Evolutionary conservation across 2,888 invertebrate species (phyloP).

Genomic region (Cetonia aurata): DNA sequence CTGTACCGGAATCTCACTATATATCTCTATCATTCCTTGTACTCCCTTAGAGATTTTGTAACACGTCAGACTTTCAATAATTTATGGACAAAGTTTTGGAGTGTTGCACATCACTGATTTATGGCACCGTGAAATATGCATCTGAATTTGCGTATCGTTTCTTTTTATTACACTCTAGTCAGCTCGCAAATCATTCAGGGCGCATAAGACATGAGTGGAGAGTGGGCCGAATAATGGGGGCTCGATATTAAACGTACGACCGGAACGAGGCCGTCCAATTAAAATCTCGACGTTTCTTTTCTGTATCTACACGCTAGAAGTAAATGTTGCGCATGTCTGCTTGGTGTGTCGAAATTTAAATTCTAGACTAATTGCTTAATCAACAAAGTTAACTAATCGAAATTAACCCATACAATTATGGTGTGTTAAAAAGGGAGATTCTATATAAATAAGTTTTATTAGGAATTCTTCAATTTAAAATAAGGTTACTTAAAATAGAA

Average conservation of each 20-base stretch:
- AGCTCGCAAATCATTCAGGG: conserved; percentile 63
- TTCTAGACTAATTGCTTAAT: no score
- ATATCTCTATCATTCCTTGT: conserved; percentile 37
- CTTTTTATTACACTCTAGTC: conserved; percentile 65
- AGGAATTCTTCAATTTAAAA: no score
- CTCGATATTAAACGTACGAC: conserved; percentile 25
- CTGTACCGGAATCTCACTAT: conserved; percentile 36
- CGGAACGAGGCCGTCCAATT: conserved; percentile 18
- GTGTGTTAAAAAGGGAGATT: no score
- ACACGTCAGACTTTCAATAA: conserved; percentile 42
- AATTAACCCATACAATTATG: no score
- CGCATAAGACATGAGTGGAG: conserved; percentile 48
- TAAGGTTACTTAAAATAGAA: no score
- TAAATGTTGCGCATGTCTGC: no score
- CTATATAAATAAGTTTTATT: no score
- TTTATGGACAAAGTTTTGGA: conserved; percentile 59
- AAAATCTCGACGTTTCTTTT: conserved; percentile 1
- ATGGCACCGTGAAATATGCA: conserved; percentile 66
- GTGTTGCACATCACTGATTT: conserved; percentile 64
- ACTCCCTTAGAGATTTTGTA: conserved; percentile 39
- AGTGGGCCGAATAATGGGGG: conserved; percentile 32
- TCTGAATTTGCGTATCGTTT: conserved; percentile 66
- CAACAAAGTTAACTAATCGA: no score
- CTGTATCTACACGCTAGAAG: neutral
- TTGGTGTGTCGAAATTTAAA: no score